phyloP scores from a whole-genome alignment of 2,888 invertebrate genomes.

The Eutolmus rufibarbis region DNA sequence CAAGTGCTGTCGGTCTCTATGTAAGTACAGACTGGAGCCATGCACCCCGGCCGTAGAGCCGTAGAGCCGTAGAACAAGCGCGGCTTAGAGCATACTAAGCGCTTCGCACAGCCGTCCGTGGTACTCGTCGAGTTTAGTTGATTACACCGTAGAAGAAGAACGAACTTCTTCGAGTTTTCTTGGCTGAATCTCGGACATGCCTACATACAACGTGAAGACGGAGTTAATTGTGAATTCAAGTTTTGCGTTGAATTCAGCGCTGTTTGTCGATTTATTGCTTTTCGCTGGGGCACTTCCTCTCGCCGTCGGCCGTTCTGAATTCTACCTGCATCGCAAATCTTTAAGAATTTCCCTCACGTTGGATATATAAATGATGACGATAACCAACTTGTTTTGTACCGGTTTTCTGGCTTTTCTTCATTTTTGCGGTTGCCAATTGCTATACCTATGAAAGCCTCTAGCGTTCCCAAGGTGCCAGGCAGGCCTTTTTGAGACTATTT shows the following conservation, averaged over 20 bases:
- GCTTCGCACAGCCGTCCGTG: not conserved
- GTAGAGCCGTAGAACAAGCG: not conserved
- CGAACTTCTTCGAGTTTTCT: not conserved
- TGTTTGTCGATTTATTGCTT: not conserved
- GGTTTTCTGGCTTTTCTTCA: not conserved
- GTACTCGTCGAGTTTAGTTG: not conserved
- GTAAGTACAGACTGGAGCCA: not conserved
- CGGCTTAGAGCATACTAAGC: not conserved
- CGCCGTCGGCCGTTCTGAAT: not conserved
- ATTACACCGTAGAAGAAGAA: not conserved
- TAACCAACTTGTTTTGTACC: not conserved
- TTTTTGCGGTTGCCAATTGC: not conserved
- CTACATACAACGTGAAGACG: not conserved
- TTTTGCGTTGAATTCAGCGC: not conserved
- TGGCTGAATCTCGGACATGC: not conserved
- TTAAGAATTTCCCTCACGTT: conserved; percentile 23
- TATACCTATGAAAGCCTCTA: not conserved
- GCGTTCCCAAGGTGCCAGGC: not conserved
- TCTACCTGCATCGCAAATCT: not conserved
- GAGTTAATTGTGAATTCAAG: conserved; percentile 20
- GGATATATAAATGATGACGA: not conserved
- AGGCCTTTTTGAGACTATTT: not conserved
- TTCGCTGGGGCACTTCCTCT: not conserved
- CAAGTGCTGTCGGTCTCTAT: not conserved
- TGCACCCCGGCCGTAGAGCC: not conserved